These are phyloP conservation scores for Crypturellus undulatus DNA, from an alignment of 2,113 vertebrate species.

Conservation along the genomic window DNA sequence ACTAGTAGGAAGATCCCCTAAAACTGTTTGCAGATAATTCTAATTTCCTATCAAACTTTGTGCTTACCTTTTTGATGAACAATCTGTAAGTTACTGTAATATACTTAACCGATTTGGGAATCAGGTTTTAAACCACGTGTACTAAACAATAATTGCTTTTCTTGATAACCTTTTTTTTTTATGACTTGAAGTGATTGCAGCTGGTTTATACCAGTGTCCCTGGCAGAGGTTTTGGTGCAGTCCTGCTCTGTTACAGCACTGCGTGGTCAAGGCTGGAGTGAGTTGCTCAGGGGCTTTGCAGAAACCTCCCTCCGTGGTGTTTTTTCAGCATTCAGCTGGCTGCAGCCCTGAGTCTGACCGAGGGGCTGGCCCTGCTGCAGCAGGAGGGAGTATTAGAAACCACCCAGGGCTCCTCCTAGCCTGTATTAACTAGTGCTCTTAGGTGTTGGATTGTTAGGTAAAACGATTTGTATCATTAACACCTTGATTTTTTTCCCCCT, in stretches of 20 bases:
- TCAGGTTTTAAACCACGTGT: background rate
- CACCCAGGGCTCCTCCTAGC: background rate
- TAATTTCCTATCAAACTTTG: background rate
- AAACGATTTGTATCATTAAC: background rate
- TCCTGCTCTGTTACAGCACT: background rate
- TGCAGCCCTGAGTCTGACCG: background rate
- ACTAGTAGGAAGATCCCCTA: background rate
- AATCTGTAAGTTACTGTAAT: background rate
- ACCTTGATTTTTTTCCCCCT: background rate
- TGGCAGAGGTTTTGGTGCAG: fast-evolving
- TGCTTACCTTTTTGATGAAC: background rate
- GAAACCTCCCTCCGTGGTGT: background rate
- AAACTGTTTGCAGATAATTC: background rate
- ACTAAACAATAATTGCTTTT: background rate
- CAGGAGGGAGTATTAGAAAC: background rate
- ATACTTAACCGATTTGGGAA: background rate
- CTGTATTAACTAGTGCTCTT: background rate
- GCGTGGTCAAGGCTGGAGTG: background rate
- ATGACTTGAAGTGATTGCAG: background rate
- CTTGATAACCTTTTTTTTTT: fast-evolving
- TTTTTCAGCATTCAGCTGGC: background rate
- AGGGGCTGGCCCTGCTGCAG: background rate
- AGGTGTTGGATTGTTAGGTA: background rate
- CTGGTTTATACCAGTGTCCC: background rate
- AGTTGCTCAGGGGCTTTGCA: background rate